Conservation (phyloP, 2,113 vertebrate species). For the Barnardius zonarius region DNA sequence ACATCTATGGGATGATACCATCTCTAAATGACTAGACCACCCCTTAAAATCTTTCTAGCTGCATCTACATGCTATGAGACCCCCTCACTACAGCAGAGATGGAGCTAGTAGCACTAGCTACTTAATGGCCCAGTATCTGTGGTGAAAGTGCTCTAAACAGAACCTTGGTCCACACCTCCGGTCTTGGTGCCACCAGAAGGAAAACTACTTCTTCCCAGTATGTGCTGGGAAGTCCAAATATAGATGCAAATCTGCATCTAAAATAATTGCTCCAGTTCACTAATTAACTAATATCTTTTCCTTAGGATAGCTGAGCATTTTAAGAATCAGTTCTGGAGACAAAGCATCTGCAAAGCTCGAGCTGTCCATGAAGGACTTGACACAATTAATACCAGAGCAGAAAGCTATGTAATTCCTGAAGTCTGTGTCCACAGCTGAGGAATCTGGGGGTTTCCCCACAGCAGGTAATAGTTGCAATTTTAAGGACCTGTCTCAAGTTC, state of each 20-base stretch:
- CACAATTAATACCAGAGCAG: background rate
- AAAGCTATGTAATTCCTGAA: background rate
- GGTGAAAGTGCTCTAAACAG: background rate
- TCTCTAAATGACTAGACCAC: background rate
- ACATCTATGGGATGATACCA: background rate
- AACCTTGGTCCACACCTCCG: background rate
- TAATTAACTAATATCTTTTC: background rate
- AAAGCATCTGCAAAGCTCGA: background rate
- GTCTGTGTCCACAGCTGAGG: background rate
- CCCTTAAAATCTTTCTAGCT: background rate
- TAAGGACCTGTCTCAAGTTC: background rate
- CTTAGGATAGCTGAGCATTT: background rate
- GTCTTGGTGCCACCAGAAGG: background rate
- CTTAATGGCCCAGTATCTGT: background rate
- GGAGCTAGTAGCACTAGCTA: background rate
- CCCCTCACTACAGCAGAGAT: accelerated
- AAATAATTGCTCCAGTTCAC: background rate
- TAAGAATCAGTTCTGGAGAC: background rate
- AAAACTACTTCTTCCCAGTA: background rate
- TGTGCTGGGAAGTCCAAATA: background rate
- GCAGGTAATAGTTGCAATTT: background rate
- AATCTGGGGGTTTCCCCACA: background rate
- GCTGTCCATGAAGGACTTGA: background rate
- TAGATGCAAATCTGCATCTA: background rate
- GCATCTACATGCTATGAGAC: too few species aligned